Percentiles rank a stretch among this genome's conserved stretches.
These are phyloP conservation scores for Trialeurodes vaporariorum DNA, from an alignment of 1,140 invertebrate genomes.

Conservation along the genomic window DNA sequence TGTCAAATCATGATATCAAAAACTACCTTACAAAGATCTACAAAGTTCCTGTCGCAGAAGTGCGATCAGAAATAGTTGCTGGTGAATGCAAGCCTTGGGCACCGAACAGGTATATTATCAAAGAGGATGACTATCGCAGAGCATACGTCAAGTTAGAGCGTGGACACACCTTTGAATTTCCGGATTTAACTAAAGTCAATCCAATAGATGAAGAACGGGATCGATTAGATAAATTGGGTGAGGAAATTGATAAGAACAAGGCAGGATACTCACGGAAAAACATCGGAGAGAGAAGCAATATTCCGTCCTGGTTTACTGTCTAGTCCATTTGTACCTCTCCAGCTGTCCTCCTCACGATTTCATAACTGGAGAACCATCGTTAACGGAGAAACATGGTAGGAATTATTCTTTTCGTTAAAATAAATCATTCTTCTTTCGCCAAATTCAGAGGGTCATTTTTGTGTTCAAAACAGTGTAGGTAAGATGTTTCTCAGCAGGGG, in stretches of 20 bases:
- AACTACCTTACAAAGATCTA: conserved; percentile 95
- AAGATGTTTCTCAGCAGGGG: too few relatives aligned
- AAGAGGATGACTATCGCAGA: conserved; percentile 73
- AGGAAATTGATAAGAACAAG: neutral
- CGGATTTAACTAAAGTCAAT: neutral
- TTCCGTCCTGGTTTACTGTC: neutral
- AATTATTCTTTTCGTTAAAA: too few relatives aligned
- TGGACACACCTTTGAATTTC: neutral
- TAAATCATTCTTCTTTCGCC: too few relatives aligned
- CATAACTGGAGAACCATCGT: too few relatives aligned
- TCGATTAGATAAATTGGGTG: neutral
- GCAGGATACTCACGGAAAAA: neutral
- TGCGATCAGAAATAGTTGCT: conserved; percentile 55
- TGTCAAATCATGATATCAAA: conserved; percentile 76
- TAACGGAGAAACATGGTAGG: too few relatives aligned
- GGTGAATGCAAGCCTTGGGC: conserved; percentile 37
- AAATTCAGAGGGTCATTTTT: too few relatives aligned
- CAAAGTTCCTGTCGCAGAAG: conserved; percentile 57
- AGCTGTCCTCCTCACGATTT: too few relatives aligned
- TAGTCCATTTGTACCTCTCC: too few relatives aligned
- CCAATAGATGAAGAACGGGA: neutral
- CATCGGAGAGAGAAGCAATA: neutral
- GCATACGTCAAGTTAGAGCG: conserved; percentile 56
- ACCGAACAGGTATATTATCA: conserved; percentile 49
- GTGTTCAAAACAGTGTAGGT: too few relatives aligned